Conservation (phyloP, 1,140 invertebrate genomes). For the Orius insidiosus region DNA sequence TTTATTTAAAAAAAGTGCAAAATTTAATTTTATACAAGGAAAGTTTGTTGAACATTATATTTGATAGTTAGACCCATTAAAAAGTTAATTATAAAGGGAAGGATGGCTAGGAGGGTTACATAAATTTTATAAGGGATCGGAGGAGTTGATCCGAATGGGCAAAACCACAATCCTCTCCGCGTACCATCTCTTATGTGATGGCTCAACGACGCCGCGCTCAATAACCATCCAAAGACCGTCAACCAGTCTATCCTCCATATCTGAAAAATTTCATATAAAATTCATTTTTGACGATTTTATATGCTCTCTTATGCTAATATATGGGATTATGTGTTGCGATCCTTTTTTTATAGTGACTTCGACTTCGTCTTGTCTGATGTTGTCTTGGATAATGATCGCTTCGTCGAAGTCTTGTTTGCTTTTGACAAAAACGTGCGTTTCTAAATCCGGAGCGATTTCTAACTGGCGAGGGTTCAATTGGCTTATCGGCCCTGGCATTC, state of each 20-base stretch:
- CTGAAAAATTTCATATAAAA: too few relatives aligned
- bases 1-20: too few relatives aligned
- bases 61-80: too few relatives aligned
- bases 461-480: conserved; percentile 42
- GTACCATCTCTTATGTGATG: conserved; percentile 47
- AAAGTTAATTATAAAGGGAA: too few relatives aligned
- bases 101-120: conserved; percentile 29
- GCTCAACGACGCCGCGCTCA: conserved; percentile 35
- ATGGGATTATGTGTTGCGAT: conserved; percentile 62
- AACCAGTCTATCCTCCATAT: conserved; percentile 3
- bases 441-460: conserved; percentile 46
- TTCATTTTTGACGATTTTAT: too few relatives aligned
- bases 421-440: conserved; percentile 60
- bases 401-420: conserved; percentile 40
- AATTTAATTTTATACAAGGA: too few relatives aligned
- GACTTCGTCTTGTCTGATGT: conserved; percentile 42
- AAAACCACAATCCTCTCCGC: conserved; percentile 42
- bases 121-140: conserved; percentile 40
- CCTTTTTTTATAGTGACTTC: conserved; percentile 51
- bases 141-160: conserved; percentile 38
- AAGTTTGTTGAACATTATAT: too few relatives aligned
- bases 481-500: conserved; percentile 31
- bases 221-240: conserved; percentile 25
- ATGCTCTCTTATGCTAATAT: conserved; percentile 27
- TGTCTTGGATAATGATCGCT: conserved; percentile 45